Evolutionary conservation across 2,888 invertebrate genomes (phyloP).

Genomic region (Tromatobia lineatoria): DNA sequence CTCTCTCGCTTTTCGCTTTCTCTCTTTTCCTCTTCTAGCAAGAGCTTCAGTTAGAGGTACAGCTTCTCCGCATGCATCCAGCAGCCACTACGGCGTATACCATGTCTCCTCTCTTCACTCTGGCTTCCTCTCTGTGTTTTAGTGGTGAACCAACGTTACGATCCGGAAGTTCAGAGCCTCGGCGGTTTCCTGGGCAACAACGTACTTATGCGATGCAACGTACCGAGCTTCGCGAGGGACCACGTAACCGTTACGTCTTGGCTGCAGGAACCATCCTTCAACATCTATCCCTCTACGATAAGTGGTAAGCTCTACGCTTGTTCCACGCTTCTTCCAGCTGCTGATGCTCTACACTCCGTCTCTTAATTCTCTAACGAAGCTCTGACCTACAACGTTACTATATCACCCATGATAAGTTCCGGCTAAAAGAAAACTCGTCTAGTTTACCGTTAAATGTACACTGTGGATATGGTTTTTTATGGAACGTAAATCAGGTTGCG

Average conservation of each 20-base stretch:
- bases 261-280: constrained; percentile 87
- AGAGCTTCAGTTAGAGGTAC: constrained; percentile 39
- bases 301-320: constrained; percentile 84
- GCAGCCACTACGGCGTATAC: constrained; percentile 6
- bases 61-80: constrained; percentile 33
- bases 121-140: constrained; percentile 74
- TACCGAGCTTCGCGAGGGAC: constrained; percentile 87
- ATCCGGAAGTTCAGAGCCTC: constrained; percentile 88
- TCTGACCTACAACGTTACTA: not conserved
- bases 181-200: constrained; percentile 87
- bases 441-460: not conserved
- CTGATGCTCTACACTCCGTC: not conserved
- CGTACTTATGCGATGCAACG: constrained; percentile 87
- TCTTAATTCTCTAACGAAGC: constrained; percentile 4
- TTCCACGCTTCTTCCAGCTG: not conserved
- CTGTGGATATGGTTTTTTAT: too few relatives aligned
- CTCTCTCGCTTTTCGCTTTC: constrained; percentile 34
- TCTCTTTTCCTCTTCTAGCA: not conserved
- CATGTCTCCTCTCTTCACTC: constrained; percentile 14
- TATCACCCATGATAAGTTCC: not conserved
- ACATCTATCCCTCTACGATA: constrained; percentile 87
- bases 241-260: constrained; percentile 87
- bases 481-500: too few relatives aligned
- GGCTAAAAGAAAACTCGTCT: not conserved
- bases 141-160: constrained; percentile 87